Evolutionary conservation across 1,140 invertebrate genomes (phyloP).

Genomic region (Venturia canescens): DNA sequence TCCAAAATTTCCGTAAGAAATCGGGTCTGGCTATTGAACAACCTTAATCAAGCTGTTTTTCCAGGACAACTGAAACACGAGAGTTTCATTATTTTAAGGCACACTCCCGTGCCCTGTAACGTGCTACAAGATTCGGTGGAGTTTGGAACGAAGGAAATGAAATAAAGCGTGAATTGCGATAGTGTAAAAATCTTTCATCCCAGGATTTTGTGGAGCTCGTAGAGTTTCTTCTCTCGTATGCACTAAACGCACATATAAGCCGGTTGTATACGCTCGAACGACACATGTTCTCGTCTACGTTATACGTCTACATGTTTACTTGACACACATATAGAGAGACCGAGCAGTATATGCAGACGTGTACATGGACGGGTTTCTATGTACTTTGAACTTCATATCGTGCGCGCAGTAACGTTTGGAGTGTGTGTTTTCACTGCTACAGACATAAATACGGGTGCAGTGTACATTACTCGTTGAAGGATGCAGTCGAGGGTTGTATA

Average conservation of each 20-base stretch:
- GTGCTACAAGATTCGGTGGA: not conserved
- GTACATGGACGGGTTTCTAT: not conserved
- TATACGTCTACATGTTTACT: conserved; percentile 4
- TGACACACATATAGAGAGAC: not conserved
- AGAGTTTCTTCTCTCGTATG: conserved; percentile 46
- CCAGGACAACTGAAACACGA: not conserved
- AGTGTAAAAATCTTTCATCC: conserved; percentile 54
- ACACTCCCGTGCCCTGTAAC: not conserved
- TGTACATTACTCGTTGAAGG: not conserved
- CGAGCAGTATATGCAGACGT: not conserved
- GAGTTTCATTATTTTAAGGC: no score
- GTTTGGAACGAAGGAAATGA: conserved; percentile 8
- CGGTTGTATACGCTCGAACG: not conserved
- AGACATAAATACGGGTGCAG: not conserved
- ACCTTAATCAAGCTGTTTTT: no score
- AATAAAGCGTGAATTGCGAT: not conserved
- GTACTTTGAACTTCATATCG: conserved; percentile 20
- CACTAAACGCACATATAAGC: not conserved
- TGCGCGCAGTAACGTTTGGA: not conserved
- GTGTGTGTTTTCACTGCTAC: conserved; percentile 2
- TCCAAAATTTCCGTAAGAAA: no score
- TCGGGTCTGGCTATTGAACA: no score
- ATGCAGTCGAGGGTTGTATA: not conserved
- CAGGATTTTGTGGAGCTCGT: conserved; percentile 54
- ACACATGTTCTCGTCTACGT: not conserved